Evolutionary conservation across 2,888 invertebrate genomes (phyloP).

Genomic region (Caenorhabditis afra): DNA sequence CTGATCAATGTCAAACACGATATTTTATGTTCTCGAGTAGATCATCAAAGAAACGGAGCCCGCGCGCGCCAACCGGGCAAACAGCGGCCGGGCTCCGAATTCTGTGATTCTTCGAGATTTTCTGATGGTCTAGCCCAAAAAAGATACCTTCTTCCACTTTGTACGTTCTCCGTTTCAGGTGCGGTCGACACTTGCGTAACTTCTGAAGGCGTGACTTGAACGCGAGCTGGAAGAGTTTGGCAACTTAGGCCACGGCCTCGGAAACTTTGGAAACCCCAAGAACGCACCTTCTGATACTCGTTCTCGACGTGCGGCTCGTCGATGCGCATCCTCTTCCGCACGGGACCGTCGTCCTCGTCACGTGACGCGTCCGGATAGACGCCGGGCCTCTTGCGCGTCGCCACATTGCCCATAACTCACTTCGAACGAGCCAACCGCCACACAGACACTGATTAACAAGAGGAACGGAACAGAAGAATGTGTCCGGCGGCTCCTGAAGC

Average conservation of each 20-base stretch:
- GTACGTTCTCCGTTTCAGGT: slow-evolving; percentile 41
- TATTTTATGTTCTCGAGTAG: not conserved
- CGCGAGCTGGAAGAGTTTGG: slow-evolving; percentile 41
- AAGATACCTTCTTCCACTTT: slow-evolving; percentile 44
- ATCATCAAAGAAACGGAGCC: slow-evolving; percentile 10
- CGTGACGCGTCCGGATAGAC: slow-evolving; percentile 6
- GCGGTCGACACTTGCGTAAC: slow-evolving; percentile 50
- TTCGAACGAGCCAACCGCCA: no score
- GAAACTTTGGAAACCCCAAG: no score
- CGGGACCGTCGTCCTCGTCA: slow-evolving; percentile 34
- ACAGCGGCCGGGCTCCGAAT: no score
- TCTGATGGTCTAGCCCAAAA: no score
- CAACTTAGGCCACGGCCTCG: not conserved
- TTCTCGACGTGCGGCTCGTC: slow-evolving; percentile 25
- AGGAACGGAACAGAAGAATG: slow-evolving; percentile 32
- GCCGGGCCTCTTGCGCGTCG: slow-evolving; percentile 51
- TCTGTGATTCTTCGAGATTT: no score
- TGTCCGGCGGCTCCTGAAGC: slow-evolving; percentile 9
- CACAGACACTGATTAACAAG: slow-evolving; percentile 45
- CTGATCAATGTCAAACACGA: slow-evolving; percentile 5
- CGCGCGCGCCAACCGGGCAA: no score
- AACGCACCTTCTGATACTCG: slow-evolving; percentile 52
- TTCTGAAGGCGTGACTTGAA: slow-evolving; percentile 55
- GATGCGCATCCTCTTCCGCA: slow-evolving; percentile 29
- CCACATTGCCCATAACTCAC: slow-evolving; percentile 62